Conservation (phyloP, 2,888 invertebrate genomes). For the Coelopa pilipes region DNA sequence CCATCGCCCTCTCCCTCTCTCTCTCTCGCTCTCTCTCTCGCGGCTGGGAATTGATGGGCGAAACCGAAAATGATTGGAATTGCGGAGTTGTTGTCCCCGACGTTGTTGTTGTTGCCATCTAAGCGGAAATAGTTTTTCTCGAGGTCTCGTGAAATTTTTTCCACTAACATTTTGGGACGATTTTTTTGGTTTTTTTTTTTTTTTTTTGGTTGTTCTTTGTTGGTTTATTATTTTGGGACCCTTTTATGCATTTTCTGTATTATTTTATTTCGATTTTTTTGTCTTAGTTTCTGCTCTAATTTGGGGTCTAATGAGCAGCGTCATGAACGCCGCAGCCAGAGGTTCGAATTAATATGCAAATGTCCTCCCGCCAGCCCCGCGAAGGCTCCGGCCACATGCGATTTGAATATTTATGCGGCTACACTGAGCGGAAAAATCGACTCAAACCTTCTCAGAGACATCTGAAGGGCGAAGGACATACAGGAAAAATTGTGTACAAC, state of each 20-base stretch:
- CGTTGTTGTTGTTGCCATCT: constrained; percentile 8
- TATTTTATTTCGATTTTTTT: background rate
- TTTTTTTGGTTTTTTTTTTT: too few species aligned
- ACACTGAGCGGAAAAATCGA: background rate
- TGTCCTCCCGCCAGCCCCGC: background rate
- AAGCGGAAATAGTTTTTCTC: background rate
- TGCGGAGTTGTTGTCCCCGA: constrained; percentile 7
- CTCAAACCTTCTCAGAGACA: too few species aligned
- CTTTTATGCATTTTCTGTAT: background rate
- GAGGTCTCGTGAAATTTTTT: too few species aligned
- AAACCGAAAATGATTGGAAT: constrained; percentile 35
- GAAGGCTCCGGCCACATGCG: background rate
- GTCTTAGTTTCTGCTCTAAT: constrained; percentile 21
- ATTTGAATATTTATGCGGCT: constrained; percentile 6
- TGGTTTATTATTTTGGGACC: too few species aligned
- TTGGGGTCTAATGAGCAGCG: constrained; percentile 26
- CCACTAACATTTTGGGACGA: too few species aligned
- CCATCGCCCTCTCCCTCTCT: constrained; percentile 32
- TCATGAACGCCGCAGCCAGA: constrained; percentile 10
- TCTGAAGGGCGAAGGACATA: too few species aligned
- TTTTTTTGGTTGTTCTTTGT: background rate
- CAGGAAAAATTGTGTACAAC: too few species aligned
- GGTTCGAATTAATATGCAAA: constrained; percentile 24
- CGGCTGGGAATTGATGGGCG: constrained; percentile 30
- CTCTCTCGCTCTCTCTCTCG: background rate